Evolutionary conservation across 2,888 invertebrate genomes (phyloP).

Genomic region (Oxycera nigricornis): DNA sequence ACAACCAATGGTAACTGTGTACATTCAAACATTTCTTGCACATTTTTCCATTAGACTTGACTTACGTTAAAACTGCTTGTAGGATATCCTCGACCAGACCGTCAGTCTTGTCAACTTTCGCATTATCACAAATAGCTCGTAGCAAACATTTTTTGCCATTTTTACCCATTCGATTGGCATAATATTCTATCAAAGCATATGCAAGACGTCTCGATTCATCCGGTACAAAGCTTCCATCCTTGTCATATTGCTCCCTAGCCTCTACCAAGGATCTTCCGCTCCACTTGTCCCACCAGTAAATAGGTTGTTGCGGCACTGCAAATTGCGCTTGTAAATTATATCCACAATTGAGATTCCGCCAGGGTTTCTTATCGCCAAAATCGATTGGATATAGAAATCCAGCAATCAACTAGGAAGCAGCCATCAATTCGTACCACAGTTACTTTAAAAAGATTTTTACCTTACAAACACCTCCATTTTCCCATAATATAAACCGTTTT

Average conservation of each 20-base stretch:
- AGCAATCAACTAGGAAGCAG: background rate
- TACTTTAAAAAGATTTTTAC: background rate
- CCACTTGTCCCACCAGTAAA: constrained; percentile 56
- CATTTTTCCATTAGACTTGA: no score
- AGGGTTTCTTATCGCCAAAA: constrained; percentile 54
- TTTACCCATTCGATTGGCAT: constrained; percentile 37
- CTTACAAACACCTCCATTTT: constrained; percentile 25
- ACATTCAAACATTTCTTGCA: no score
- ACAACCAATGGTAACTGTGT: no score
- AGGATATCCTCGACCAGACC: constrained; percentile 40
- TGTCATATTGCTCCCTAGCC: constrained; percentile 21
- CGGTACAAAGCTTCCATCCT: constrained; percentile 32
- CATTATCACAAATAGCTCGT: constrained; percentile 44
- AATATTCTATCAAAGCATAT: constrained; percentile 38
- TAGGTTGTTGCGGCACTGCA: constrained; percentile 53
- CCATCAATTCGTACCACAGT: background rate
- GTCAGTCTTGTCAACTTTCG: constrained; percentile 24
- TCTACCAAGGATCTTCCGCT: constrained; percentile 29
- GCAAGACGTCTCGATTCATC: constrained; percentile 39
- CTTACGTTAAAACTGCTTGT: constrained; percentile 29
- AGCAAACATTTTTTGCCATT: constrained; percentile 42
- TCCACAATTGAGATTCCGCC: constrained; percentile 54
- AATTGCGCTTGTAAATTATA: constrained; percentile 55
- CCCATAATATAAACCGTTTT: constrained; percentile 14
- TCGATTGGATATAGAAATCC: constrained; percentile 52